These are phyloP conservation scores for Eupeodes latifasciatus DNA, from an alignment of 2,888 invertebrate species.

Conservation along the genomic window DNA sequence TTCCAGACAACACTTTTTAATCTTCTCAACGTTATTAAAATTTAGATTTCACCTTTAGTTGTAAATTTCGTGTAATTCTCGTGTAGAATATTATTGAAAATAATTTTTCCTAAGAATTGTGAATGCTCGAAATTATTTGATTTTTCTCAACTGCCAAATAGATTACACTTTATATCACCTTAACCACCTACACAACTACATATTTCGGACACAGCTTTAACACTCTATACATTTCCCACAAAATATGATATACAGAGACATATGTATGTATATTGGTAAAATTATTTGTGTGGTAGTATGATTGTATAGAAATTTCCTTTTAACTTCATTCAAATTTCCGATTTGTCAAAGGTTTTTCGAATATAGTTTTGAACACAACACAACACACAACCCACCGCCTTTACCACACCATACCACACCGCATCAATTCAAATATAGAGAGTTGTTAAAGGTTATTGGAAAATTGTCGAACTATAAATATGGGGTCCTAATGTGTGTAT, in stretches of 20 bases:
- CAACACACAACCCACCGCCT: no score
- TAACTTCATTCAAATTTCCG: slow-evolving; percentile 49
- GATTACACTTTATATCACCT: not conserved
- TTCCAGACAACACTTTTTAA: no score
- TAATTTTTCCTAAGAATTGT: not conserved
- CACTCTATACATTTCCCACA: not conserved
- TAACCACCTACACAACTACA: not conserved
- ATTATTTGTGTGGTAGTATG: slow-evolving; percentile 6
- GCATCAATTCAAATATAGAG: not conserved
- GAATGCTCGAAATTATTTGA: not conserved
- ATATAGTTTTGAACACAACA: no score
- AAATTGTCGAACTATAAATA: slow-evolving; percentile 41
- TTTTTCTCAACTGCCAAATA: not conserved
- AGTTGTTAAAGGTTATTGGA: slow-evolving; percentile 8
- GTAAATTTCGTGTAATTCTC: not conserved
- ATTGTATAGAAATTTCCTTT: slow-evolving; percentile 53
- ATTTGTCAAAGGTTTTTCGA: slow-evolving; percentile 37
- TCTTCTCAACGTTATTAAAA: no score
- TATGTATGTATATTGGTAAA: not conserved
- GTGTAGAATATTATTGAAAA: not conserved
- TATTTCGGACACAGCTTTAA: no score
- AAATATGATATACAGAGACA: not conserved
- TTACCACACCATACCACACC: no score
- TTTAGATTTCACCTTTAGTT: not conserved
- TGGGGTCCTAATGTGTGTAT: not conserved